phyloP scores from a whole-genome alignment of 2,797 vertebrate species.

The Acanthurus leucopareius region DNA sequence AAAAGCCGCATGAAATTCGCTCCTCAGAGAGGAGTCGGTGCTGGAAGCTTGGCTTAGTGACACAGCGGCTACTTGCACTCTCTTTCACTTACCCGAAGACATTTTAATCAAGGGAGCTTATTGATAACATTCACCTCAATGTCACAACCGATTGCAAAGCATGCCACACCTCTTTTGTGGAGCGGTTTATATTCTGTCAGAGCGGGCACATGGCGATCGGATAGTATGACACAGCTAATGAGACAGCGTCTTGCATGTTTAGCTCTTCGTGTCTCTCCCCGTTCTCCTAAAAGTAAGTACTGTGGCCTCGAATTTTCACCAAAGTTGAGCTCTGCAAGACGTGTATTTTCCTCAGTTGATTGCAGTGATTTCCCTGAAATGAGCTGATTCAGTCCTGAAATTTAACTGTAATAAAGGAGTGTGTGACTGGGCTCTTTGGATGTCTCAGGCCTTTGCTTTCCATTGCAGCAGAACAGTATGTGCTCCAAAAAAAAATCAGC shows the following conservation, averaged over 20 bases:
- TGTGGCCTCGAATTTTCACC: neutral
- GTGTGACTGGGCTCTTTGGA: neutral
- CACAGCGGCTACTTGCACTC: neutral
- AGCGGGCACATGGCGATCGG: neutral
- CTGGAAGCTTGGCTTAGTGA: neutral
- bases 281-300: neutral
- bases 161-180: neutral
- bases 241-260: too few species aligned
- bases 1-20: conserved; percentile 2
- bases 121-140: neutral
- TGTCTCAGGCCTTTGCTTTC: neutral
- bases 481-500: neutral
- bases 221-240: neutral
- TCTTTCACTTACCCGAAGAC: neutral
- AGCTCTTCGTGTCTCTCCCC: neutral
- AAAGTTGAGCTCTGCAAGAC: neutral
- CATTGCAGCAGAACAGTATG: neutral
- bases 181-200: neutral
- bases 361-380: neutral
- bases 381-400: neutral
- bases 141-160: neutral
- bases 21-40: neutral
- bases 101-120: neutral
- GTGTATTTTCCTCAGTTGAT: neutral
- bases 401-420: neutral